These are phyloP conservation scores for Torymus texanus DNA, from an alignment of 2,888 invertebrate genomes.

Conservation along the genomic window DNA sequence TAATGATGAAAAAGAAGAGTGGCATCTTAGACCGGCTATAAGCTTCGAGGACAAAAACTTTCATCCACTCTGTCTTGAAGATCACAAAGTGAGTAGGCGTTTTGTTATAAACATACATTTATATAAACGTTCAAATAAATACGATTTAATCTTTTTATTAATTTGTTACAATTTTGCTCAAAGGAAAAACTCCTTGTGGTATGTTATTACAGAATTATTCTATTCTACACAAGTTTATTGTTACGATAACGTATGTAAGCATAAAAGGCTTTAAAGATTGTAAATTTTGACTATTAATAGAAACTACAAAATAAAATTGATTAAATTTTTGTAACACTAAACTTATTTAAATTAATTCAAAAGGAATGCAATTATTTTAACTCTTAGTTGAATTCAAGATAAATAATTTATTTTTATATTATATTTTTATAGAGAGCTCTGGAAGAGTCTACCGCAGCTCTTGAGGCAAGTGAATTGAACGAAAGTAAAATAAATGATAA, in stretches of 20 bases:
- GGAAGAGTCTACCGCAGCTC: constrained; percentile 59
- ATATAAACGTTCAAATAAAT: too few relatives aligned
- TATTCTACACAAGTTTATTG: too few relatives aligned
- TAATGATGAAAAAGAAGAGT: constrained; percentile 83
- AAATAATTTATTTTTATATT: not conserved
- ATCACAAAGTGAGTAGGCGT: constrained; percentile 81
- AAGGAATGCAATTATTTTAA: too few relatives aligned
- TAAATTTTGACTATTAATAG: too few relatives aligned
- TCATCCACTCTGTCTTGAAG: constrained; percentile 93
- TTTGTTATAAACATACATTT: too few relatives aligned
- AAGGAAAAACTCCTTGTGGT: constrained; percentile 56
- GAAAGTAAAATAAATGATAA: constrained; percentile 68
- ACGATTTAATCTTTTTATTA: constrained; percentile 32
- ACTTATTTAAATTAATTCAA: too few relatives aligned
- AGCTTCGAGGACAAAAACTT: constrained; percentile 86
- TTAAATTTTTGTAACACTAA: too few relatives aligned
- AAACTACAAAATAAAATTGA: too few relatives aligned
- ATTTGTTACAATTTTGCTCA: constrained; percentile 45
- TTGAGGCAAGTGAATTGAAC: constrained; percentile 32
- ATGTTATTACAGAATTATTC: constrained; percentile 26
- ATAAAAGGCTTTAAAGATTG: too few relatives aligned
- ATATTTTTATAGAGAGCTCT: constrained; percentile 60
- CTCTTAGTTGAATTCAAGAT: too few relatives aligned
- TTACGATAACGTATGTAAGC: too few relatives aligned
- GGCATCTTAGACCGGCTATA: constrained; percentile 93